A percentile compares a stretch with the other conserved stretches of the same genome.
Evolutionary conservation across 2,888 invertebrate species (phyloP).

Genomic region (Lissocephala sabroskyi): DNA sequence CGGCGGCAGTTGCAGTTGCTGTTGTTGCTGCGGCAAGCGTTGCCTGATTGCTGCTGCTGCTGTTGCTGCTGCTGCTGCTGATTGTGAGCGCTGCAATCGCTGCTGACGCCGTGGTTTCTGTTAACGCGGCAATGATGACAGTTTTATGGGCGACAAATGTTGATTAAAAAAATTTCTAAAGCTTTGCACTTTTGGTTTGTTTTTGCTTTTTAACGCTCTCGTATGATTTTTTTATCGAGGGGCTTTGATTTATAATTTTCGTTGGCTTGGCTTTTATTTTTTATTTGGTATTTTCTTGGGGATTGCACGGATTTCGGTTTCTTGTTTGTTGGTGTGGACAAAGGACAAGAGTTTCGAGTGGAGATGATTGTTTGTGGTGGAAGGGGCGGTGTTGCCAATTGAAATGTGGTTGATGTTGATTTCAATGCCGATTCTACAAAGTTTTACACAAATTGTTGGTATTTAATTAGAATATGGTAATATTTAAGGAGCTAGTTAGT

Average conservation of each 20-base stretch:
- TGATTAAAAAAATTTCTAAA: slow-evolving; percentile 45
- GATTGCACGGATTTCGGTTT: slow-evolving; percentile 48
- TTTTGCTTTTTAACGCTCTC: background rate
- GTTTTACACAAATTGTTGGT: slow-evolving; percentile 58
- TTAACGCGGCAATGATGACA: slow-evolving; percentile 68
- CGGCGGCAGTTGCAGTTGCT: slow-evolving; percentile 19
- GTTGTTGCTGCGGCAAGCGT: slow-evolving; percentile 42
- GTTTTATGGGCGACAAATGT: slow-evolving; percentile 61
- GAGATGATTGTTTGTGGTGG: slow-evolving; percentile 27
- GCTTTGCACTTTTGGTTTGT: slow-evolving; percentile 10
- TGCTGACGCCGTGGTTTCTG: slow-evolving; percentile 61
- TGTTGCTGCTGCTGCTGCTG: slow-evolving; percentile 59
- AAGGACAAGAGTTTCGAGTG: background rate
- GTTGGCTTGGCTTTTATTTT: slow-evolving; percentile 2
- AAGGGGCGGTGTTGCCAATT: no score
- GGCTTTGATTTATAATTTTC: slow-evolving; percentile 2
- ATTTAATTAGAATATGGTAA: background rate
- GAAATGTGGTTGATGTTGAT: no score
- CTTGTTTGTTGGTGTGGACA: background rate
- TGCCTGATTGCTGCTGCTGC: slow-evolving; percentile 48
- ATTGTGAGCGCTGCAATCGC: slow-evolving; percentile 65
- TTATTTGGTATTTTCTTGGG: slow-evolving; percentile 48
- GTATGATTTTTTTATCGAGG: background rate
- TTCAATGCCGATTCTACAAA: slow-evolving; percentile 24
- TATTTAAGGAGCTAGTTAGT: background rate